phyloP scores from a whole-genome alignment of 53 echinoderm and acorn worm genomes.

The Antedon mediterranea region DNA sequence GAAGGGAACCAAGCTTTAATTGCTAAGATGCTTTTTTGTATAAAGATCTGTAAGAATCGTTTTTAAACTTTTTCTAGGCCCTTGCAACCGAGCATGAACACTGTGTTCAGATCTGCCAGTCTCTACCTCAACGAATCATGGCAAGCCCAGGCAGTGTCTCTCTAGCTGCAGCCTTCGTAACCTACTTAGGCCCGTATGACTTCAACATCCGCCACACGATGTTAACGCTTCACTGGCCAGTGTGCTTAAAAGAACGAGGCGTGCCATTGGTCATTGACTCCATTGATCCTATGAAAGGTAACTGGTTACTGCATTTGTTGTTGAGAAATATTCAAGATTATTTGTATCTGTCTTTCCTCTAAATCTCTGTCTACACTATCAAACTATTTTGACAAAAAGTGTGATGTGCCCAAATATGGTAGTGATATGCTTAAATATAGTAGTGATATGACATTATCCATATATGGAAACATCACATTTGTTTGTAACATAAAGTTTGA shows the following conservation, averaged over 20 bases:
- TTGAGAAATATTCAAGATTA: neutral
- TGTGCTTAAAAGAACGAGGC: slow-evolving; percentile 91
- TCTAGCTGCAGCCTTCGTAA: slow-evolving; percentile 75
- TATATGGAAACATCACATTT: no score
- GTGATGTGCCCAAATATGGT: no score
- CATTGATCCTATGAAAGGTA: slow-evolving; percentile 97
- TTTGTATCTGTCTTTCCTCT: no score
- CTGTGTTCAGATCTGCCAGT: slow-evolving; percentile 87
- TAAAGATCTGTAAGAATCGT: no score
- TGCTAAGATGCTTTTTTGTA: no score
- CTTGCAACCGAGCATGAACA: slow-evolving; percentile 85
- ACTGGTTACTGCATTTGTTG: neutral
- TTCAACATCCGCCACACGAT: slow-evolving; percentile 76
- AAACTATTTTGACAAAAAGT: no score
- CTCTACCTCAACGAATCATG: slow-evolving; percentile 68
- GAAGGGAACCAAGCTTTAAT: no score
- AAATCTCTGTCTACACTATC: neutral
- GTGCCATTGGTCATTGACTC: slow-evolving; percentile 86
- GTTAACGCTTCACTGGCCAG: slow-evolving; percentile 90
- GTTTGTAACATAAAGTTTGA: no score
- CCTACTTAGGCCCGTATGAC: slow-evolving; percentile 89
- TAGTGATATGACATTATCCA: no score
- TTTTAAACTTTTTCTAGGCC: slow-evolving; percentile 23
- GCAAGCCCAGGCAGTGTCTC: slow-evolving; percentile 90
- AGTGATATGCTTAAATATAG: no score